A percentile compares a stretch with the other conserved stretches of the same genome.
Conservation (phyloP, 2,888 invertebrate genomes). For the Drosophila melanosoma region DNA sequence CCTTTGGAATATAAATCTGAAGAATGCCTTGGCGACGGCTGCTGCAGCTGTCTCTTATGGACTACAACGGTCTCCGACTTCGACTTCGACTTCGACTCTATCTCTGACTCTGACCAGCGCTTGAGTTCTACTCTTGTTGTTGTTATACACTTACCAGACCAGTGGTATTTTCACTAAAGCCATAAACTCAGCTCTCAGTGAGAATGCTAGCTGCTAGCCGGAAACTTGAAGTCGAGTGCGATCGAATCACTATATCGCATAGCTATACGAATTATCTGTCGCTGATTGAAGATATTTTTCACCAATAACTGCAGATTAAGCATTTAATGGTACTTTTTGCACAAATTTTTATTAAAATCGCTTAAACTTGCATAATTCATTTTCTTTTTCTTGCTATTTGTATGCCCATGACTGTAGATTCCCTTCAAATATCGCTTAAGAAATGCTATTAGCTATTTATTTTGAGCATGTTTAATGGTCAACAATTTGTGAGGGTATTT, state of each 20-base stretch:
- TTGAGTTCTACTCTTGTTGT: slow-evolving; percentile 17
- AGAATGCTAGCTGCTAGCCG: neutral
- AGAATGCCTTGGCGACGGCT: slow-evolving; percentile 68
- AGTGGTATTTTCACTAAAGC: neutral
- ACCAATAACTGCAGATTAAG: neutral
- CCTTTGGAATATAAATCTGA: slow-evolving; percentile 79
- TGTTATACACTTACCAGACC: slow-evolving; percentile 1
- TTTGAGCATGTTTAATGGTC: no score
- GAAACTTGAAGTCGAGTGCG: neutral
- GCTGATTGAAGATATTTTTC: neutral
- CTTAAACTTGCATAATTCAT: neutral
- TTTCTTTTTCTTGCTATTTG: neutral
- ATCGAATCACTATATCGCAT: neutral
- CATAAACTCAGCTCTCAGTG: neutral
- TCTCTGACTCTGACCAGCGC: slow-evolving; percentile 7
- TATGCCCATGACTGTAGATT: neutral
- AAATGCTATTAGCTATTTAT: no score
- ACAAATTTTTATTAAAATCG: neutral
- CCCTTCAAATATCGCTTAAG: no score
- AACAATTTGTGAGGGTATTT: slow-evolving; percentile 4
- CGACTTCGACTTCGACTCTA: neutral
- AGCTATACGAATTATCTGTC: neutral
- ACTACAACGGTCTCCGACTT: slow-evolving; percentile 16
- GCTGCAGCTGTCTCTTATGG: slow-evolving; percentile 36
- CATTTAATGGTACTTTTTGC: neutral